phyloP scores from a whole-genome alignment of 2,888 invertebrate species.

The Watsonalla cultraria region DNA sequence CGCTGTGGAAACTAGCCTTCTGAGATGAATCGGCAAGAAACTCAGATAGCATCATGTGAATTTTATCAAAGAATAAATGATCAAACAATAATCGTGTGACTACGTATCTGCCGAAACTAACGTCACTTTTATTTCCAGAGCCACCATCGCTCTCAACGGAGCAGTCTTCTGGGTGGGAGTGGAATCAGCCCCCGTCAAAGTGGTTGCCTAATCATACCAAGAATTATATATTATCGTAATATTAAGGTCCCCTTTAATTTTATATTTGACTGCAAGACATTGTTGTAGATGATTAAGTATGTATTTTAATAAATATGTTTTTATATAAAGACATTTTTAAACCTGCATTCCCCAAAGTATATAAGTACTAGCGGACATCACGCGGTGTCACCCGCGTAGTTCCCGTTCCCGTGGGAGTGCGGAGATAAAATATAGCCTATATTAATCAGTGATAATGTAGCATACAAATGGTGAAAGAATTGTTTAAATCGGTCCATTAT shows the following conservation, averaged over 20 bases:
- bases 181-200: constrained; percentile 79
- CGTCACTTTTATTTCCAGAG: constrained; percentile 61
- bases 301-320: constrained; percentile 1
- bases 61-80: too few relatives aligned
- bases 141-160: constrained; percentile 84
- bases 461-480: too few relatives aligned
- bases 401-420: too few relatives aligned
- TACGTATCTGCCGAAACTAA: not conserved
- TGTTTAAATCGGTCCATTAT: too few relatives aligned
- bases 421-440: too few relatives aligned
- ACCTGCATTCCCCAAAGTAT: not conserved
- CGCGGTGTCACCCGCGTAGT: too few relatives aligned
- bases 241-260: constrained; percentile 1
- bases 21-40: too few relatives aligned
- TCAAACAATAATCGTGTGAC: not conserved
- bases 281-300: not conserved
- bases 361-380: too few relatives aligned
- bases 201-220: constrained; percentile 41
- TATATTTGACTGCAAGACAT: constrained; percentile 1
- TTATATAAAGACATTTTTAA: not conserved
- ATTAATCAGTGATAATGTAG: too few relatives aligned
- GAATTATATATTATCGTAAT: constrained; percentile 15
- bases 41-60: too few relatives aligned
- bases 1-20: too few relatives aligned
- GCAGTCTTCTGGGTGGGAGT: constrained; percentile 85